Base-by-base conservation (phyloP, 1,140 invertebrate species). In the Babylonia areolata region DNA sequence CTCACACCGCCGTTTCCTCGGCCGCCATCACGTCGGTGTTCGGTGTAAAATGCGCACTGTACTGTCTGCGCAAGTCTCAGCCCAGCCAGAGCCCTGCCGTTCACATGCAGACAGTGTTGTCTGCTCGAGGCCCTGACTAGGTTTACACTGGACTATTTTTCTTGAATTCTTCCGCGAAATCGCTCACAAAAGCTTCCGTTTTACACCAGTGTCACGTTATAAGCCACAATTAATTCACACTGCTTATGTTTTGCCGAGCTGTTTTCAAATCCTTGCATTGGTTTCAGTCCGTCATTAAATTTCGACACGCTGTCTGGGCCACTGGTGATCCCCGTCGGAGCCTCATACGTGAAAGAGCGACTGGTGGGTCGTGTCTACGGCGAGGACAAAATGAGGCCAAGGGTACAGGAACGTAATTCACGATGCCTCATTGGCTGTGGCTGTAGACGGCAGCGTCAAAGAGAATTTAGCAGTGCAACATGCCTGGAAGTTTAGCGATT, bases 11-110 rank as follows among this genome's bases (percentile, higher is more conserved):
- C 46, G 82, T 84, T 84, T 69, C 71, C 69, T 84, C 82, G 82
- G 82, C 82, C 82, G 82, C 82, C 82, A 84, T 84, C 82, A 84
- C 82, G 58, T 64, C 58, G 46, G 46, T 64, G 58, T 84, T 84
- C 37, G 39, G 82, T 84, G 82, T 73, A 64, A 84, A 84, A 71
- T 84, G 82, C 82, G 82, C 82, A 84, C 82, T 84, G 82, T 64
- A 84, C 82, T 84, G 82, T 84, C 82, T 84, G 82, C 82, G 82
- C 82, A 84, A 73, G 82, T 84, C 69, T 75, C n/a, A n/a, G n/a
- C n/a, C 82, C 58, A 64, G 58, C 58, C 58, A 64, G 58, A 51
- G 82, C 64, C 37, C 64, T 73, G 82, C 69, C 82, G 82, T 84
- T 84, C 82, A 84, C 82, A 84, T 71, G 82, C 82, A 84, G 82